Evolutionary conservation across 1,140 invertebrate species (phyloP), one percentile per base, ranked within the genome.

Genomic region (Eupeodes corollae): DNA sequence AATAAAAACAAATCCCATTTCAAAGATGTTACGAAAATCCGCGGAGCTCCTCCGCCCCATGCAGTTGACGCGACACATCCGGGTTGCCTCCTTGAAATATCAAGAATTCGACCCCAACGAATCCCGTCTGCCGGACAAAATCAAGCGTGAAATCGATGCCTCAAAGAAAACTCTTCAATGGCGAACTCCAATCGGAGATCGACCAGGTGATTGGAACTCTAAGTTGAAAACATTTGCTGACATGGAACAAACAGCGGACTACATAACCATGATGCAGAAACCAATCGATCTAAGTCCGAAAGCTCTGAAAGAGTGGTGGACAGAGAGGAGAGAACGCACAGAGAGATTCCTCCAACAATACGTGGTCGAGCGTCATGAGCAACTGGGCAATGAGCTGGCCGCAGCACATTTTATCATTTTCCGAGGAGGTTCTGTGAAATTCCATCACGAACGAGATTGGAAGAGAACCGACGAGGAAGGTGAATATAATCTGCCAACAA

Each of bases 381-480:
- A 61, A 41, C 52, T 81, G 5, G 87, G 88, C 0, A 67, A 73
- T 47, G 79, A 91, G 59, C 61, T 91, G 50, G 83, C 85, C 15
- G 74, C 78, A 2, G 82, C 85, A 13, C 80, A 86, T 68, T 89
- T 88, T 56, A 53, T 89, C 35, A 56, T 86, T 1, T 64, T 67
- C 54, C 65, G 80, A 26, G 77, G 76, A 14, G 86, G 83, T 1
- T 76, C 76, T 48, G 76, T 86, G 3, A 86, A 80, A 50, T 69
- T 64, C 60, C 63, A 48, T 62, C 72, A 18, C 56, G 74, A 32
- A 57, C 74, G 31, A 48, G 72, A 12, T 80, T 85, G 84, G 69
- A 70, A 51, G 67, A 74, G 67, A 11, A 72, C 62, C 1, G 60
- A 74, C 30, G 58, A 75, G 18, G 56, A 74, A n/a, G 62, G 67